These are phyloP conservation scores for Leptinotarsa undecemlineata DNA, from an alignment of 1,140 invertebrate species.

Conservation along the genomic window DNA sequence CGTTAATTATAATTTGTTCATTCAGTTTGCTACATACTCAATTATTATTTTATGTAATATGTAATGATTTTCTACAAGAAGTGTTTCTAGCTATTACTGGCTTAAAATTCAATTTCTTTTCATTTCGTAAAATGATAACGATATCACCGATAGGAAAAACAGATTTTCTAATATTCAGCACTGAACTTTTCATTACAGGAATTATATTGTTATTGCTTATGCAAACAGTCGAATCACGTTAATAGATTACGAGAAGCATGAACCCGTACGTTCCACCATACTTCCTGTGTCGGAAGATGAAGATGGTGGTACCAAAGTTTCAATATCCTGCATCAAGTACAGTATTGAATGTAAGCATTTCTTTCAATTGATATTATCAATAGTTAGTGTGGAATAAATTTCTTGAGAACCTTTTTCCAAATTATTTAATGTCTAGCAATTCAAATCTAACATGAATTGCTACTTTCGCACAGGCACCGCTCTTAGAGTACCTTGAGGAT, in stretches of 20 bases:
- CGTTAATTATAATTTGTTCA: background rate
- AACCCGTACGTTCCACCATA: constrained; percentile 15
- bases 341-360: constrained; percentile 36
- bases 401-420: no score
- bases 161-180: background rate
- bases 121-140: no score
- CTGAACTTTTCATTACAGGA: constrained; percentile 33
- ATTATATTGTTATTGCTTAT: constrained; percentile 53
- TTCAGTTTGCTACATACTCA: background rate
- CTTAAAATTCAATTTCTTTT: no score
- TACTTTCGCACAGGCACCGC: no score
- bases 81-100: no score
- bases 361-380: background rate
- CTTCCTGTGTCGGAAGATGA: constrained; percentile 29
- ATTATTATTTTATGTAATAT: background rate
- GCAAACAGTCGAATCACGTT: constrained; percentile 56
- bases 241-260: constrained; percentile 56
- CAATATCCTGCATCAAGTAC: constrained; percentile 53
- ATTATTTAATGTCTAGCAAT: no score
- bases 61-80: no score
- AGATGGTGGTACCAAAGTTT: constrained; percentile 26
- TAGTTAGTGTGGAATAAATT: no score
- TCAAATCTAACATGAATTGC: no score
- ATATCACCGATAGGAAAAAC: no score
- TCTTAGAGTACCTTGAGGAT: no score